These are phyloP conservation scores for Vespertilio murinus DNA, from an alignment of 2,797 vertebrate genomes.

Conservation along the genomic window DNA sequence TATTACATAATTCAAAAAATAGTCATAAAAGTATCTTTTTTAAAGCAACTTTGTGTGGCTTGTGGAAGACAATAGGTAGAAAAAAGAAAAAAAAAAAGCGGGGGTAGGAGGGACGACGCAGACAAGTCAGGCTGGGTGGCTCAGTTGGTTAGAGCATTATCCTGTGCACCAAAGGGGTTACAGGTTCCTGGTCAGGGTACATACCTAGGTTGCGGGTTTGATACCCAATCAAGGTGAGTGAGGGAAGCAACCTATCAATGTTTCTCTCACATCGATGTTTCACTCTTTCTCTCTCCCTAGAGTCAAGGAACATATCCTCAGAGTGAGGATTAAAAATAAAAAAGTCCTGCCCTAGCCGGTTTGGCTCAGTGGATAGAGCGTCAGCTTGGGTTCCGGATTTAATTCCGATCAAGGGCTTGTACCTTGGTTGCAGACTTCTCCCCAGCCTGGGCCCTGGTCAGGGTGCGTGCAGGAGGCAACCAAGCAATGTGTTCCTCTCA, in stretches of 20 bases:
- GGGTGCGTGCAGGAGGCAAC: neutral
- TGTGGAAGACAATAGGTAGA: neutral
- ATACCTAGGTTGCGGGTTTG: neutral
- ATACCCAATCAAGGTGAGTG: neutral
- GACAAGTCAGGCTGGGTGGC: neutral
- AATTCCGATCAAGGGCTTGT: too few relatives aligned
- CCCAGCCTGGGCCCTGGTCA: neutral
- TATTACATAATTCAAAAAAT: conserved; percentile 70
- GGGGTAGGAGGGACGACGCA: too few relatives aligned
- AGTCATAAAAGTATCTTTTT: conserved; percentile 62
- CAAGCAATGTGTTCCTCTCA: neutral
- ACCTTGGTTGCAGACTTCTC: too few relatives aligned
- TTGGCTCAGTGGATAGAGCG: too few relatives aligned
- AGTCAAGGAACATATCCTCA: neutral
- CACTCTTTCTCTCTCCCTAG: neutral
- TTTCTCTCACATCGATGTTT: neutral
- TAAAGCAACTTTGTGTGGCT: conserved; percentile 18
- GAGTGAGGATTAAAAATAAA: neutral
- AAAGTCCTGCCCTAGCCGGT: neutral
- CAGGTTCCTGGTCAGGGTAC: neutral
- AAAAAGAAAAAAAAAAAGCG: too few relatives aligned
- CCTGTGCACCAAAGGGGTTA: neutral
- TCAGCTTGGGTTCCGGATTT: too few relatives aligned
- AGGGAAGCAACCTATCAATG: neutral
- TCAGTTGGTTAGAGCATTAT: neutral